phyloP scores from a whole-genome alignment of 2,113 vertebrate species.

The Sitta europaea region DNA sequence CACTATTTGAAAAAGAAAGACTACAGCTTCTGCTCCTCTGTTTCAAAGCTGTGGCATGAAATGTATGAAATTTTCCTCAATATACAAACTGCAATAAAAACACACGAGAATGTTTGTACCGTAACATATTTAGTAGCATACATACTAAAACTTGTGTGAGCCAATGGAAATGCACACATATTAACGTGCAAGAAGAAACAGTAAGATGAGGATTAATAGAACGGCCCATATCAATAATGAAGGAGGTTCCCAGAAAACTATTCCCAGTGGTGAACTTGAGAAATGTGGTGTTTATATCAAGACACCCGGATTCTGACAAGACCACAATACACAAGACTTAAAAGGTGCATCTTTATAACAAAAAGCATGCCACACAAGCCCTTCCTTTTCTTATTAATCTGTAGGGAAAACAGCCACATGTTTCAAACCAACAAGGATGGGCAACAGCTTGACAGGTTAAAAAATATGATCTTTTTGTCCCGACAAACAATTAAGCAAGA shows the following conservation, averaged over 20 bases:
- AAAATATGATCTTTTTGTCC: neutral
- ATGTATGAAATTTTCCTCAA: neutral
- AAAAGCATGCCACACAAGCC: accelerated
- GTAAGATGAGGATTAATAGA: neutral
- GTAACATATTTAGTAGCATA: neutral
- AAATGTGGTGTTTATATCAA: neutral
- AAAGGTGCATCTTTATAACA: neutral
- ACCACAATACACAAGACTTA: neutral
- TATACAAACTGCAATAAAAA: neutral
- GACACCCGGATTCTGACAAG: neutral
- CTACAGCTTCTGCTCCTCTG: neutral
- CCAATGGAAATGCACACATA: neutral
- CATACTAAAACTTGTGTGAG: neutral
- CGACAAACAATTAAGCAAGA: neutral
- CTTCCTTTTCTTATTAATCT: neutral
- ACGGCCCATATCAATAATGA: neutral
- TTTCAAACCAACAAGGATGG: neutral
- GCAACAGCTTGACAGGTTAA: neutral
- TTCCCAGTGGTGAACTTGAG: neutral
- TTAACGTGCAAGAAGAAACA: neutral
- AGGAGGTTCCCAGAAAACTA: neutral
- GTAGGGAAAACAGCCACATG: neutral
- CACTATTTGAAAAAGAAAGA: neutral
- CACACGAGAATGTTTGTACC: neutral
- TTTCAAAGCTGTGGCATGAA: neutral